These are phyloP conservation scores for Pantelozetes paolii DNA, from an alignment of 2,888 invertebrate genomes.

Conservation along the genomic window DNA sequence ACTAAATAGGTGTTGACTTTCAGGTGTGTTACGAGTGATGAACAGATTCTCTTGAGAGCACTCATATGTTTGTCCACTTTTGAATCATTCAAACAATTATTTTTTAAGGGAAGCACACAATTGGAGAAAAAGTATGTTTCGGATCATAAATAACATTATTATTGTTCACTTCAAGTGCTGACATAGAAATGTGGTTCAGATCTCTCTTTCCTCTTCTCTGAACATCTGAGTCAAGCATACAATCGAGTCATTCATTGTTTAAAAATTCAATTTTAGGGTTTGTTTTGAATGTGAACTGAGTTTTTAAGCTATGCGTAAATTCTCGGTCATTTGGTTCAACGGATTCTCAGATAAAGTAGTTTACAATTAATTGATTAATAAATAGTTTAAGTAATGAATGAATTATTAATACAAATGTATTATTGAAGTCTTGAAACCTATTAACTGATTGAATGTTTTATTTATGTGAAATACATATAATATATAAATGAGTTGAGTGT, in stretches of 20 bases:
- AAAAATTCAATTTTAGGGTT: neutral
- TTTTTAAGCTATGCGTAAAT: neutral
- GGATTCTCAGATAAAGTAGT: no score
- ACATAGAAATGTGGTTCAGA: neutral
- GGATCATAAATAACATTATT: constrained; percentile 12
- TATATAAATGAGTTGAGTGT: neutral
- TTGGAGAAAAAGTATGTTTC: constrained; percentile 16
- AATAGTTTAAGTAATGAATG: neutral
- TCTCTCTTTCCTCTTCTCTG: neutral
- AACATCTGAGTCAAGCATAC: no score
- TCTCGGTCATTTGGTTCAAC: no score
- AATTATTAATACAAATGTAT: constrained; percentile 13
- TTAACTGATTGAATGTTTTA: constrained; percentile 26
- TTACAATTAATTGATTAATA: neutral
- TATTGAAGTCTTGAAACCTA: no score
- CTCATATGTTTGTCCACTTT: constrained; percentile 6
- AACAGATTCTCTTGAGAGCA: constrained; percentile 11
- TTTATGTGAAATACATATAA: neutral
- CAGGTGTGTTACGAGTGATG: neutral
- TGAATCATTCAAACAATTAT: constrained; percentile 13
- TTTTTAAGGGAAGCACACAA: neutral
- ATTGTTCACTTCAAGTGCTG: neutral
- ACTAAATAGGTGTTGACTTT: constrained; percentile 13
- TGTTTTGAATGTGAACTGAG: no score
- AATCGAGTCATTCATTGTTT: neutral